Evolutionary conservation across 2,888 invertebrate genomes (phyloP).

Genomic region (Alitta virens): DNA sequence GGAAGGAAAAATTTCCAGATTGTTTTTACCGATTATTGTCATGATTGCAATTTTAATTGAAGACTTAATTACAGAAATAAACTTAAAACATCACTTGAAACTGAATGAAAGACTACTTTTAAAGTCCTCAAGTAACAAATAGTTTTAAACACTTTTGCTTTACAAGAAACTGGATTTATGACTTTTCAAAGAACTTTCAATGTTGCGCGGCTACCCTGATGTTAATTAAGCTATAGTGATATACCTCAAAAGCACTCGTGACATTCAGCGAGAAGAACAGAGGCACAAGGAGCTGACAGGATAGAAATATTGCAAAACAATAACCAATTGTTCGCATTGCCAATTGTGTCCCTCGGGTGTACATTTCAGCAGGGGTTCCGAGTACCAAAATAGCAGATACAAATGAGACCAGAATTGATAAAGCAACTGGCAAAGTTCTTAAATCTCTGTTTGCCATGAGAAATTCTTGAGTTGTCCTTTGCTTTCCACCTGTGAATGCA

Average conservation of each 20-base stretch:
- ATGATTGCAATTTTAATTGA: too few relatives aligned
- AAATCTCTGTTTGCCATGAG: constrained; percentile 26
- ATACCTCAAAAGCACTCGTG: constrained; percentile 33
- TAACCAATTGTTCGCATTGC: constrained; percentile 29
- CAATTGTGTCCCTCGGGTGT: constrained; percentile 31
- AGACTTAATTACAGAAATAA: too few relatives aligned
- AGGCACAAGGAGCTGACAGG: constrained; percentile 30
- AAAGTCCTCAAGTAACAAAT: too few relatives aligned
- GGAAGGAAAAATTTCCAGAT: too few relatives aligned
- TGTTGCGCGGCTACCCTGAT: too few relatives aligned
- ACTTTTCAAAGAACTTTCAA: too few relatives aligned
- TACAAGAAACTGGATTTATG: too few relatives aligned
- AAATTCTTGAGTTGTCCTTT: constrained; percentile 27
- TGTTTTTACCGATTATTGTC: too few relatives aligned
- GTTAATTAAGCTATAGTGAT: too few relatives aligned
- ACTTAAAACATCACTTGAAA: too few relatives aligned
- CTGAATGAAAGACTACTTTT: too few relatives aligned
- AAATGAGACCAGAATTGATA: constrained; percentile 32
- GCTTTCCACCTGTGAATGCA: constrained; percentile 27
- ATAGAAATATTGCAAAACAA: constrained; percentile 27
- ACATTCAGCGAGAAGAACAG: constrained; percentile 28
- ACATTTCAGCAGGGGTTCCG: constrained; percentile 32
- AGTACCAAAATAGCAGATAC: constrained; percentile 31
- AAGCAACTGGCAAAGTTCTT: constrained; percentile 28
- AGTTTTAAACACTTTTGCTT: too few relatives aligned